Conservation (phyloP, 2,797 vertebrate genomes). For the Nannoperca australis region DNA sequence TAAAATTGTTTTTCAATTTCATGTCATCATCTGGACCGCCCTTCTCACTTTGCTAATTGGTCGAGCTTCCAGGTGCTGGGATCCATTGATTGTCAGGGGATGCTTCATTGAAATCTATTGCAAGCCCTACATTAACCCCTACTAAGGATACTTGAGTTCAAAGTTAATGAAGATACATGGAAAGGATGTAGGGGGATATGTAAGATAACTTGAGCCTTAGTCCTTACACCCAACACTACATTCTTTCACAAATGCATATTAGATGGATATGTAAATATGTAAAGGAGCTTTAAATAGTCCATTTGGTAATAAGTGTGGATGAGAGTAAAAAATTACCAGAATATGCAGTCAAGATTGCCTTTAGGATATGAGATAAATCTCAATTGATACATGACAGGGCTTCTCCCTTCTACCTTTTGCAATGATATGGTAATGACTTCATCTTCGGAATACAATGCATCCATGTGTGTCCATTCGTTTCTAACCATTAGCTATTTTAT, state of each 20-base stretch:
- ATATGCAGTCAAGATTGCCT: background rate
- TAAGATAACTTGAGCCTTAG: background rate
- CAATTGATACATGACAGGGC: background rate
- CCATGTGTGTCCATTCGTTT: background rate
- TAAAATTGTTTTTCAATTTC: background rate
- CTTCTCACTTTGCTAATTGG: background rate
- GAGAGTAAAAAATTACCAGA: background rate
- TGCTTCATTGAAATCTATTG: background rate
- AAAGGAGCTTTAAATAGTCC: background rate
- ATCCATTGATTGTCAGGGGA: background rate
- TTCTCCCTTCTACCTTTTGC: background rate
- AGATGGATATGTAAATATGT: background rate
- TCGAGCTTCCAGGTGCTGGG: background rate
- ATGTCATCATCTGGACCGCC: background rate
- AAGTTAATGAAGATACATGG: background rate
- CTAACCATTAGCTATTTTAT: background rate
- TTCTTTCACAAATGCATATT: background rate
- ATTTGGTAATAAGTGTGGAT: background rate
- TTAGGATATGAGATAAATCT: constrained; percentile 7
- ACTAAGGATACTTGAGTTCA: background rate
- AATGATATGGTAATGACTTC: background rate
- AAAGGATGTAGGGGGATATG: background rate
- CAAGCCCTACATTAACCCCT: background rate
- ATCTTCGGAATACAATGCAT: background rate
- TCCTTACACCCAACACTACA: background rate